Evolutionary conservation across 2,888 invertebrate species (phyloP), one percentile per base, ranked within the genome.

Genomic region (Tenthredo scrophulariae): DNA sequence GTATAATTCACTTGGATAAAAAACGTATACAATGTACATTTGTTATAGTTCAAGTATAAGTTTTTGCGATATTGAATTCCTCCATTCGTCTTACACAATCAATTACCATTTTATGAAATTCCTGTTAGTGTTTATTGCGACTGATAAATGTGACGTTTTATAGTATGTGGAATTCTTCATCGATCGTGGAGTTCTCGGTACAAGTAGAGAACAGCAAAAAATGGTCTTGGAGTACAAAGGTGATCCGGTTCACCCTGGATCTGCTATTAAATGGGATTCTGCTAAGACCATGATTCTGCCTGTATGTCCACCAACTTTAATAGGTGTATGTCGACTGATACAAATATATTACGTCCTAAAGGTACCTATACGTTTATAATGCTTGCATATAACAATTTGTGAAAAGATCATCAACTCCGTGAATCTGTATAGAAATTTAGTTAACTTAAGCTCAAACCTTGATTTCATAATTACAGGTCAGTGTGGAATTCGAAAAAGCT

Each of bases 111-210:
- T 50, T 50, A 46, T 77, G 0, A 29, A 50, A 3, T 29, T 75
- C 5, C 13, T 15, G 22, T 26, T 75, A 5, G 13, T 75, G 29
- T 22, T 72, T 15, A 46, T 22, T 22, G 22, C 6, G 1, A 29
- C 10, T 54, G 29, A 54, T 77, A 18, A 54, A 9, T 26, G 26
- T 77, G 2, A 29, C 15, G 67, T 83, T 85, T 89, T 94, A 75
- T 94, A 97, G 95, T 95, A 96, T 91, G 96, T 97, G 85, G 96
- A 97, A 91, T 97, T 96, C 91, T 96, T 96, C 92, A 96, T 97
- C 88, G 96, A 97, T 91, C 94, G 96, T 88, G 96, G 96, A 33
- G 96, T 96, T 10, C 93, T 97, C 84, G 97, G 96, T 0, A 95
- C 97, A 85, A 96, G 95, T 89, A 97, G 97, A 91, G 96, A 96